Base-by-base conservation (phyloP, 2,888 invertebrate species). In the Pseudoips prasinana region DNA sequence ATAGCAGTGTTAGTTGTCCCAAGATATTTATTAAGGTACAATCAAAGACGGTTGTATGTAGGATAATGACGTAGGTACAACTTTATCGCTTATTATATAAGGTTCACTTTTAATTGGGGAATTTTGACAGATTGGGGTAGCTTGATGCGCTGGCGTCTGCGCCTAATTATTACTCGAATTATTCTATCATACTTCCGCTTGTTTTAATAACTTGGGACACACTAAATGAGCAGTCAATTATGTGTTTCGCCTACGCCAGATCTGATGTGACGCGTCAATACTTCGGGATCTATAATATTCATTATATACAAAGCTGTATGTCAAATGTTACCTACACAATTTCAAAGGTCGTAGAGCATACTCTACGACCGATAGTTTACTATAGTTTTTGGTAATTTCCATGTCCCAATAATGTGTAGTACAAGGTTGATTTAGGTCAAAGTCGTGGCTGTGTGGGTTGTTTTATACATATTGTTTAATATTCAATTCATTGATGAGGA, bases 261-360 rank as follows among this genome's bases (percentile, higher is more conserved):
- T 40, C 46, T 55, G 58, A 60, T 64, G 56, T 52, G 62, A 60
- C 61, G 60, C 45, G 52, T 47, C 54, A 48, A 64, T 65, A 57
- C 54, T 55, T 56, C n/a, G 5, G n/a, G 20, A 20, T 58, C 60
- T 56, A 65, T 63, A 58, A 58, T 53, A 63, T 67, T 63, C 55
- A 64, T 66, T 63, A 67, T 67, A 63, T 62, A 70, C 67, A 65
- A 64, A 64, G 58, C 60, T 63, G 64, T 65, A 63, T 64, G 67
- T 65, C 70, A 65, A 53, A 52, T 42, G 60, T 62, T 56, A n/a
- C 73, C 73, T 68, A 73, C 68, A 68, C 65, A 17, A 11, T 18
- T 14, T 17, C 31, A 59, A 66, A 66, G 59, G 65, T 56, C 61
- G 44, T 19, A 29, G 9, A 30, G 35, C 23, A 46, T n/a, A n/a